Conservation (phyloP, 1,140 invertebrate genomes). For the Phthorimaea operculella region DNA sequence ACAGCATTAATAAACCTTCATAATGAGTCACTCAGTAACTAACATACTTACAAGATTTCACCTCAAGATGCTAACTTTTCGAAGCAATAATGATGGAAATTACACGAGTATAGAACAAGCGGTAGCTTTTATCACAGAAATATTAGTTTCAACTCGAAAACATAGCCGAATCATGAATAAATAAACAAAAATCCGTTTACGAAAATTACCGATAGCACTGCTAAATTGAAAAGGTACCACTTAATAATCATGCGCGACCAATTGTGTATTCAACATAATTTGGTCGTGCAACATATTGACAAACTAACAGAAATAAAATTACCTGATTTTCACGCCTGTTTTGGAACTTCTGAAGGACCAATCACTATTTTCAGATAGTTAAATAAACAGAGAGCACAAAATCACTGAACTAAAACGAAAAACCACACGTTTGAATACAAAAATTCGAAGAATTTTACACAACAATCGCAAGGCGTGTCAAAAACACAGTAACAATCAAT, state of each 20-base stretch:
- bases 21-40: too few species aligned
- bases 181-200: background rate
- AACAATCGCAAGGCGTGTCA: slow-evolving; percentile 1
- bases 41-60: too few species aligned
- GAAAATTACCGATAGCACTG: background rate
- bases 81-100: too few species aligned
- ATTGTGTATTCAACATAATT: background rate
- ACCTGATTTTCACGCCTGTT: background rate
- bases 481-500: background rate
- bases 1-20: too few species aligned
- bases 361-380: background rate
- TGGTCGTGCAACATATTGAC: background rate
- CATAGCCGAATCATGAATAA: background rate
- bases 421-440: background rate
- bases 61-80: too few species aligned
- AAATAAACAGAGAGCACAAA: background rate
- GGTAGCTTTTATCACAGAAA: too few species aligned
- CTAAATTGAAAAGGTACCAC: background rate
- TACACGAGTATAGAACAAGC: too few species aligned
- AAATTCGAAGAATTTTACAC: background rate
- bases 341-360: background rate
- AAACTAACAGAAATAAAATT: background rate
- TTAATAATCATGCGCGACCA: background rate
- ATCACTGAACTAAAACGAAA: background rate
- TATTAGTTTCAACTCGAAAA: too few species aligned